Base-by-base conservation (phyloP, 2,113 vertebrate genomes). In the Ictalurus furcatus region DNA sequence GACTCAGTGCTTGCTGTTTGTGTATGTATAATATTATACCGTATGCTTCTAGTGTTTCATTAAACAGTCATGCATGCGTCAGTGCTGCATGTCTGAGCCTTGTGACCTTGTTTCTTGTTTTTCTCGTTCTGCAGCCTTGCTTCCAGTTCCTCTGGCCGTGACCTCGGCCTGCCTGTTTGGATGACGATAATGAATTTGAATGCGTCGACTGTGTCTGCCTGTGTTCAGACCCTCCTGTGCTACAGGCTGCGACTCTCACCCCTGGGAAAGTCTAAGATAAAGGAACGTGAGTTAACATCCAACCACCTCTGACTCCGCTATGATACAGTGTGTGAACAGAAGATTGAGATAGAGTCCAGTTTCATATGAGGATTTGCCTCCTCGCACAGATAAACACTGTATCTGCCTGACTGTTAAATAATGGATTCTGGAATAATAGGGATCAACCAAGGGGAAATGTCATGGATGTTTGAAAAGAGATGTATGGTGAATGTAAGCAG, bases 141-240 rank as follows among this genome's bases (percentile, higher is more conserved):
- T 83, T 37, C 65, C 79, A n/a, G 30, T 58, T 67, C 16, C 65
- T 81, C 76, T 90, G 80, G 67, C 88, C 91, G 81, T 84, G 59
- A 84, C 58, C 91, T 86, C 89, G 89, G 89, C 92, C 93, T 93
- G 91, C 93, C 92, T 93, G 92, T 91, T 92, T 92, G 84, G 84
- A 85, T 85, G 84, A 85, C 30, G 84, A 85, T 85, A 85, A 85
- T 85, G 84, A 69, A 85, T 85, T 69, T 85, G 63, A 85, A 85
- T 85, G 84, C 69, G 84, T 85, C 13, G 63, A 69, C 84, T 21
- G 63, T 85, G 84, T 85, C 44, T 69, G 84, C 63, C 63, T 48
- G 59, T 54, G 44, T 69, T 85, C 16, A 85, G 84, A 85, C 59
- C 11, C 3, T 3, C 25, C 23, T 2, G 2, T 2, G 13, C 14